Evolutionary conservation across 2,797 vertebrate genomes (phyloP).

Genomic region (Selene dorsalis): DNA sequence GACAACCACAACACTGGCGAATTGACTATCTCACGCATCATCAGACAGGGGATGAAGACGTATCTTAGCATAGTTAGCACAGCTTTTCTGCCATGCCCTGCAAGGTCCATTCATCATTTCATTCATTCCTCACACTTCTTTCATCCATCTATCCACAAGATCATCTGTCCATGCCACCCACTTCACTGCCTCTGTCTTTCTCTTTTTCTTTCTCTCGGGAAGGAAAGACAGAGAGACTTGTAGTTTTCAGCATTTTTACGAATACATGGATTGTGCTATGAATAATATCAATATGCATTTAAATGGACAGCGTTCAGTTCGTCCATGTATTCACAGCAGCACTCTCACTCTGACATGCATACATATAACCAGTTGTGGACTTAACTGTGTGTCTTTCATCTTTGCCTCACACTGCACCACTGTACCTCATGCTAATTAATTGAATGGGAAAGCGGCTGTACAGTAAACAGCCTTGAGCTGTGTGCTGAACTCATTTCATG

Average conservation of each 20-base stretch:
- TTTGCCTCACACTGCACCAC: background rate
- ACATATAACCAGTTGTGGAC: background rate
- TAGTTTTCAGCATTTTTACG: background rate
- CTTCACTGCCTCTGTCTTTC: background rate
- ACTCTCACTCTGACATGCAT: background rate
- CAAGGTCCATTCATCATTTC: background rate
- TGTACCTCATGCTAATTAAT: slow-evolving; percentile 10
- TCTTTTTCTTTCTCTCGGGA: background rate
- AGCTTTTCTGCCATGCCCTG: background rate
- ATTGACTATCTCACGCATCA: background rate
- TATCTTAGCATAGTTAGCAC: background rate
- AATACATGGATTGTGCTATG: too few species aligned
- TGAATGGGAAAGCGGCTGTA: background rate
- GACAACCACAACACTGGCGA: background rate
- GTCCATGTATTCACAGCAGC: background rate
- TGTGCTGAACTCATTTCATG: slow-evolving; percentile 43
- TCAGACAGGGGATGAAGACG: too few species aligned
- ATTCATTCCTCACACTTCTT: background rate
- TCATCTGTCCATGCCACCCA: too few species aligned
- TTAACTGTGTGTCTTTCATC: background rate
- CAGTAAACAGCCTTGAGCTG: slow-evolving; percentile 32
- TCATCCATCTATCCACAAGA: background rate
- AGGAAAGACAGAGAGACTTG: background rate
- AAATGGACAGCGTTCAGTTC: too few species aligned
- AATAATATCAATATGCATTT: too few species aligned